Percentiles rank a stretch among this genome's conserved stretches.
These are phyloP conservation scores for Tenthredo amoena DNA, from an alignment of 2,888 invertebrate species.

Conservation along the genomic window DNA sequence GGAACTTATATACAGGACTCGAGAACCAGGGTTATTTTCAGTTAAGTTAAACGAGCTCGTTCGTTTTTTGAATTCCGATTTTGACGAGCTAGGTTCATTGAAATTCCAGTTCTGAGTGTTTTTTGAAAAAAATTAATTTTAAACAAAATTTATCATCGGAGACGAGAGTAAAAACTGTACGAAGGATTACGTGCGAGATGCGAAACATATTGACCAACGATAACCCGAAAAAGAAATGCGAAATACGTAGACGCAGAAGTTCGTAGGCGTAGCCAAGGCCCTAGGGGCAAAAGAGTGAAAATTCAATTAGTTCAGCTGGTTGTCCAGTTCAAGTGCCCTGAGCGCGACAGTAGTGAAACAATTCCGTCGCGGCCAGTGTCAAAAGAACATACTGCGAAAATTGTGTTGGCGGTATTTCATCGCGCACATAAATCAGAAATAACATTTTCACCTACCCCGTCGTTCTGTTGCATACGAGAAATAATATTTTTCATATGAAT, in stretches of 20 bases:
- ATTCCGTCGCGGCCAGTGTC: background rate
- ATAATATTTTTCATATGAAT: no score
- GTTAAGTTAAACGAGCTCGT: background rate
- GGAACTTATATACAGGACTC: background rate
- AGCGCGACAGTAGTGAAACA: background rate
- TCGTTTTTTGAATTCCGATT: background rate
- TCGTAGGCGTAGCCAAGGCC: background rate
- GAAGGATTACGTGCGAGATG: background rate
- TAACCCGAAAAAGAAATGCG: background rate
- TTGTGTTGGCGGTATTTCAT: background rate
- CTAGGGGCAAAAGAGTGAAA: background rate
- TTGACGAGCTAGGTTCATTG: background rate
- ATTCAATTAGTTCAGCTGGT: background rate
- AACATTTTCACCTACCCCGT: background rate
- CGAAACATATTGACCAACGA: background rate
- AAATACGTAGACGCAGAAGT: background rate
- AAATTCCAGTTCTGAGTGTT: background rate
- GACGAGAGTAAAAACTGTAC: background rate
- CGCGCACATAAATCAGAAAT: background rate
- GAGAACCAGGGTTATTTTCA: background rate
- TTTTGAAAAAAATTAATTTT: no score
- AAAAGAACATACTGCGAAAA: background rate
- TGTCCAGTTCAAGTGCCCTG: conserved; percentile 12
- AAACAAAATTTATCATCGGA: background rate
- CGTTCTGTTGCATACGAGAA: no score